Evolutionary conservation across 1,140 invertebrate species (phyloP).

Genomic region (Neodiprion fabricii): DNA sequence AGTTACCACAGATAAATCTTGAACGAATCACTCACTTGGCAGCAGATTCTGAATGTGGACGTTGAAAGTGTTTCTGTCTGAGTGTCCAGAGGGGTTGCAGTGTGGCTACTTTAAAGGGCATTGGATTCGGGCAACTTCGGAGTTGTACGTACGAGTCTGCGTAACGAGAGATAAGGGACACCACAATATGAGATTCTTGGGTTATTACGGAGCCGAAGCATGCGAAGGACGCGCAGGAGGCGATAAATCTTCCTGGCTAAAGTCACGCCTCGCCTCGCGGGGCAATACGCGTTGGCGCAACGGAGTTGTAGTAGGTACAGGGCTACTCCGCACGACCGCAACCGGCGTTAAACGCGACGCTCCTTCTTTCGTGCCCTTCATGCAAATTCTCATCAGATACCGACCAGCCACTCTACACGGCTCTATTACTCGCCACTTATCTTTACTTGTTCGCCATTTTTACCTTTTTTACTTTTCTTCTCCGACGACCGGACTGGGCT

Average conservation of each 20-base stretch:
- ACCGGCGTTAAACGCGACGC: background rate
- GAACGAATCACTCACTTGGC: too few species aligned
- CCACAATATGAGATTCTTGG: background rate
- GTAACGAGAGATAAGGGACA: too few species aligned
- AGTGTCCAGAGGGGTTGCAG: too few species aligned
- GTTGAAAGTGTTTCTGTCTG: too few species aligned
- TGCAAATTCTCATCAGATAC: conserved; percentile 45
- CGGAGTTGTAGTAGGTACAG: background rate
- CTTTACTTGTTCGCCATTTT: conserved; percentile 19
- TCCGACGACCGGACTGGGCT: background rate
- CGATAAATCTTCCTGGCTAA: background rate
- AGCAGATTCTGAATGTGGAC: too few species aligned
- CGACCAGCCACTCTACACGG: conserved; percentile 22
- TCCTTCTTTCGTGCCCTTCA: conserved; percentile 18
- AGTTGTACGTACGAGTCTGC: too few species aligned
- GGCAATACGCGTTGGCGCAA: background rate
- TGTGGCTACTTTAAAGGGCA: too few species aligned
- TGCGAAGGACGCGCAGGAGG: background rate
- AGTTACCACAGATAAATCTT: too few species aligned
- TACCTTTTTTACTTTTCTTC: conserved; percentile 17
- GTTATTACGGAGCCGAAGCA: background rate
- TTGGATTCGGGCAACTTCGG: too few species aligned
- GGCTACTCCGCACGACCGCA: background rate
- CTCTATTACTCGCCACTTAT: conserved; percentile 43
- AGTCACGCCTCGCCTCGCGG: background rate